A percentile compares a stretch with the other conserved stretches of the same genome.
Evolutionary conservation across 2,113 vertebrate genomes (phyloP).

Genomic region (western clawed frog (Xenopus tropicalis)): DNA sequence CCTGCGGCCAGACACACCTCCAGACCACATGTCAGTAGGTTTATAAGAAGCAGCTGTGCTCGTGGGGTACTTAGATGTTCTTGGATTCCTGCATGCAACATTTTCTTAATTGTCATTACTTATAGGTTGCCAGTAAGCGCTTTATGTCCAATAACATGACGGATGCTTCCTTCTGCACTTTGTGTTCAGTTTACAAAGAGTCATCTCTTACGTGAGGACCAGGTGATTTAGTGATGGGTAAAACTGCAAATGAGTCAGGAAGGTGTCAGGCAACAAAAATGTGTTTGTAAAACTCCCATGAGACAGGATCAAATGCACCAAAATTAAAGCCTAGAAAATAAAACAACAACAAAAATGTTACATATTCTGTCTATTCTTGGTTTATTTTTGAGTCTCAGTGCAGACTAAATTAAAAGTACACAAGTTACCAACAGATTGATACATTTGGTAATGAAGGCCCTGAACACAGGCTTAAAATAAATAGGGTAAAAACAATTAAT

Average conservation of each 20-base stretch:
- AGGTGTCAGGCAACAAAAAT: too few relatives aligned
- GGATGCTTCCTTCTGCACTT: neutral
- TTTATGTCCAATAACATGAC: neutral
- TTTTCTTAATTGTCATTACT: conserved; percentile 30
- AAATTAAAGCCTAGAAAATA: neutral
- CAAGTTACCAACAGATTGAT: too few relatives aligned
- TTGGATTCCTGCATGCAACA: conserved; percentile 45
- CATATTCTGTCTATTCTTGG: too few relatives aligned
- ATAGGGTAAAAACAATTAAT: too few relatives aligned
- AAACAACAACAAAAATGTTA: too few relatives aligned
- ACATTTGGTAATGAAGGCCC: too few relatives aligned
- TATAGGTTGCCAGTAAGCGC: neutral
- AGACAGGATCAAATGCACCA: neutral
- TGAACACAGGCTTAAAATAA: too few relatives aligned
- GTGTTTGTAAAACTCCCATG: neutral
- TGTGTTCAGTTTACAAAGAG: neutral
- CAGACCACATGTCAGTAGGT: conserved; percentile 78
- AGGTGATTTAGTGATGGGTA: neutral
- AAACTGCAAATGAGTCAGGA: neutral
- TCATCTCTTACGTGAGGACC: conserved; percentile 3
- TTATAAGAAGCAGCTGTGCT: conserved; percentile 74
- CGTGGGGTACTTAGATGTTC: conserved; percentile 57
- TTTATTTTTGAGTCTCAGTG: too few relatives aligned
- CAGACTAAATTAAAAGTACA: too few relatives aligned
- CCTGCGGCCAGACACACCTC: conserved; percentile 83